Base-by-base conservation (phyloP, 2,113 vertebrate species). In the Phaethon lepturus region DNA sequence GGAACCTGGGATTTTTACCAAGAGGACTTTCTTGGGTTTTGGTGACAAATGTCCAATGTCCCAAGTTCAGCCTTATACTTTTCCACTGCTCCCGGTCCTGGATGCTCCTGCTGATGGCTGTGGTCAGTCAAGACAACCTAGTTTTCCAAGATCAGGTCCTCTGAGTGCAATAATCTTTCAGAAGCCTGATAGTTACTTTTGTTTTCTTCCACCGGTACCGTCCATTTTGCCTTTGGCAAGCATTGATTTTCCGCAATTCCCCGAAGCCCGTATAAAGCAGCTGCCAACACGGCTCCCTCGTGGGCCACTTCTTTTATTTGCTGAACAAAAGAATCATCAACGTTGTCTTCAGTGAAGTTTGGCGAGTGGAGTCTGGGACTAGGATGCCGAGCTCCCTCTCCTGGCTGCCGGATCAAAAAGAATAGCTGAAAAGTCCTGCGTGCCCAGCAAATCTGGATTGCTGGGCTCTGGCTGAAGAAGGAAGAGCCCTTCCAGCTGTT, bases 361-460 rank as follows among this genome's bases (percentile, higher is more conserved):
- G 44, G 79, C 10, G 5, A 45, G 68, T 0, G 69, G 38, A 62
- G 84, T 5, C 64, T 1, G 71, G 93, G 66, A 90, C 68, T 4
- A 90, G 91, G 93, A 74, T 86, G 64, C 94, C 93, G 97, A 93
- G 96, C 96, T 96, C 96, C 97, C 97, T 97, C 97, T 97, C 95
- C 96, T 97, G 97, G 96, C 93, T 96, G 95, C 84, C 2, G 38
- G 86, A 94, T 84, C 96, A 93, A 93, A 96, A 82, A 17, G 96
- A 95, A 94, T 79, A 42, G 67, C 73, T 83, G 91, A 88, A 1
- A 73, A 92, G 76, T 90, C 69, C 77, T 0, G 33, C 2, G 14
- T 6, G 11, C 60, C 47, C 6, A 2, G 40, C 7, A 25, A 52
- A 25, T 3, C 10, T 17, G 74, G 45, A 69, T 5, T 3, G 69